A percentile compares a stretch with the other conserved stretches of the same genome.
These are phyloP conservation scores for Vireo altiloquus DNA, from an alignment of 2,113 vertebrate genomes.

Conservation along the genomic window DNA sequence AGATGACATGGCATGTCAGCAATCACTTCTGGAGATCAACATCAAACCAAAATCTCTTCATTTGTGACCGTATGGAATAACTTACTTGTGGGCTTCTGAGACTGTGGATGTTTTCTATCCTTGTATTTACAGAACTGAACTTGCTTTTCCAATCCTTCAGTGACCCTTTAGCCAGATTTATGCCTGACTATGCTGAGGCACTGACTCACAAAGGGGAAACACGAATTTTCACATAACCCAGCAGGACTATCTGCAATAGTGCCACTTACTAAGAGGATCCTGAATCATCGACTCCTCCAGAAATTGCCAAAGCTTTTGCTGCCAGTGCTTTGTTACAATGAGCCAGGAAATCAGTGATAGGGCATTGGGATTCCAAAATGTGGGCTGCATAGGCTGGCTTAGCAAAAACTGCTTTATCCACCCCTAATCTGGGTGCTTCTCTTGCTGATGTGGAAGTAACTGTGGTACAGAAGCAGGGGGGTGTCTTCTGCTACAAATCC, in stretches of 20 bases:
- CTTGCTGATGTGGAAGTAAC: background rate
- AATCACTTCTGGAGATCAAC: background rate
- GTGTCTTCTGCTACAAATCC: background rate
- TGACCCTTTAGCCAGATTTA: background rate
- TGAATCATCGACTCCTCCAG: background rate
- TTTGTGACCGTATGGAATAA: background rate
- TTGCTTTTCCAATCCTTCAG: background rate
- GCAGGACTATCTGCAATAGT: background rate
- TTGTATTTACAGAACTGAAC: background rate
- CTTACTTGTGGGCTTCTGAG: background rate
- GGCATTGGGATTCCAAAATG: background rate
- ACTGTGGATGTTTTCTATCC: background rate
- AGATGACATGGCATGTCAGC: background rate
- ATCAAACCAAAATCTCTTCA: background rate
- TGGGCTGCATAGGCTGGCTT: background rate
- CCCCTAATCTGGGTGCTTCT: background rate
- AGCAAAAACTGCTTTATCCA: background rate
- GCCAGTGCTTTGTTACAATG: background rate
- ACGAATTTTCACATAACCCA: background rate
- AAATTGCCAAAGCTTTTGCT: background rate
- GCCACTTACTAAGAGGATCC: background rate
- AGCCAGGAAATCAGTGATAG: background rate
- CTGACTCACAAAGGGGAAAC: background rate
- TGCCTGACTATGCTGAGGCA: background rate
- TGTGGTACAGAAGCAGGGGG: rapidly evolving